Base-by-base conservation (phyloP, 2,888 invertebrate species). In the Drosophila neutralis region DNA sequence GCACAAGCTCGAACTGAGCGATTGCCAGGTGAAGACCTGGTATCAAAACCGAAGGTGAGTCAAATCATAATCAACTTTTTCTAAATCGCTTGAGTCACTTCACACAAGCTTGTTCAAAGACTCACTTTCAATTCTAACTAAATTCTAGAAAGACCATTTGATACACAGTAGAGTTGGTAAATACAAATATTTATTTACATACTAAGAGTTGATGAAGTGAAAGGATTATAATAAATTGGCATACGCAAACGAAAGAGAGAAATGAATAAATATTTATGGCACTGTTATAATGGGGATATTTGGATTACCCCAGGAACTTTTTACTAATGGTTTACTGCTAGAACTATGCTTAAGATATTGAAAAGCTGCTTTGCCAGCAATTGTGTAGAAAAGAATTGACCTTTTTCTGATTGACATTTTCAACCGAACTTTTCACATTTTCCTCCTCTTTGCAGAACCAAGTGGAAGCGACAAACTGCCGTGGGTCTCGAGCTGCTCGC, bases 21-120 rank as follows among this genome's bases (percentile, higher is more conserved):
- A 99, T 94, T 99, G 99, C 60, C 99, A 99, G 95, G 99, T 99
- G 92, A 99, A 99, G 94, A 99, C 99, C 90, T 99, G 99, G 99
- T 99, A 99, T 94, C 99, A 99, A 94, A 99, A 99, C 93, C 95
- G 99, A 94, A 96, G 99, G 98, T 98, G 93, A 94, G 95, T n/a
- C 27, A 49, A 48, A 48, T 21, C 13, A 8, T 27, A 24, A 24
- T 42, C 11, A 42, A 11, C 21, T 42, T 1, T 42, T n/a, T 11
- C 5, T 5, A 11, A 40, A n/a, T 5, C 40, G 36, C 15, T 36
- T 36, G 4, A 36, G 7, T 2, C 42, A 42, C n/a, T n/a, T 42
- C 2, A 5, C 6, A n/a, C n/a, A n/a, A n/a, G n/a, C 11, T 11
- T 5, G 5, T 42, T 13, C 11, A 42, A 42, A 21, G 45, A 13